Evolutionary conservation across 2,113 vertebrate species (phyloP), one percentile per base, ranked within the genome.

Genomic region (Balaeniceps rex): DNA sequence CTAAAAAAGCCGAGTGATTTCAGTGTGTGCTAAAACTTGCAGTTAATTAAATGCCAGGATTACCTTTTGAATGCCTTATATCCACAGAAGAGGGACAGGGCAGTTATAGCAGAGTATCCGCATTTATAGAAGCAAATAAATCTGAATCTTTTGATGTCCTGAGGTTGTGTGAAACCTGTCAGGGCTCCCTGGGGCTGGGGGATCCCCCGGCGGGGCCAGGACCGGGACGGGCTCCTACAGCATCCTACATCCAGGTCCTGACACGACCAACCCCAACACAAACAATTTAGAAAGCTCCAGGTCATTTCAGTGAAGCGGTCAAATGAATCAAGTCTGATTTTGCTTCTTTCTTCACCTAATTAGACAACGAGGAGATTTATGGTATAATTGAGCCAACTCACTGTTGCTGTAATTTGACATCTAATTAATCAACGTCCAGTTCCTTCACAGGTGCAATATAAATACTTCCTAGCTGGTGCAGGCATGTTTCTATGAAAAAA

Each of bases 401-500:
- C 11, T 44, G 80, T 28, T 93, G 24, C 72, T 84, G 66, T 83
- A 94, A 95, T 94, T 89, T 94, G 90, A 93, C 94, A 88, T 95
- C 31, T 77, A 74, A 95, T 96, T 91, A 71, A 92, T 96, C 93
- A 84, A 51, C 9, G 72, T 75, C 88, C 71, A 3, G 3, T 76
- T 83, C 72, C 85, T 88, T 61, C 61, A 55, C 87, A 96, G 94
- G 87, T 96, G 87, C 90, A 77, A 11, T 19, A 16, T 9, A 87
- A 91, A 95, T 49, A 51, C 47, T 84, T 80, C 61, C 81, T 84
- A n/a, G 46, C 28, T 3, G 8, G 46, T 65, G 54, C 63, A 80
- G 91, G 29, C 54, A 4, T 14, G 26, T 60, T 92, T 23, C 61
- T 72, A 3, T 28, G 16, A 17, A 24, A 28, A 82, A 64, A 18